phyloP scores from a whole-genome alignment of 1,140 invertebrate genomes.

The Colletes gigas region DNA sequence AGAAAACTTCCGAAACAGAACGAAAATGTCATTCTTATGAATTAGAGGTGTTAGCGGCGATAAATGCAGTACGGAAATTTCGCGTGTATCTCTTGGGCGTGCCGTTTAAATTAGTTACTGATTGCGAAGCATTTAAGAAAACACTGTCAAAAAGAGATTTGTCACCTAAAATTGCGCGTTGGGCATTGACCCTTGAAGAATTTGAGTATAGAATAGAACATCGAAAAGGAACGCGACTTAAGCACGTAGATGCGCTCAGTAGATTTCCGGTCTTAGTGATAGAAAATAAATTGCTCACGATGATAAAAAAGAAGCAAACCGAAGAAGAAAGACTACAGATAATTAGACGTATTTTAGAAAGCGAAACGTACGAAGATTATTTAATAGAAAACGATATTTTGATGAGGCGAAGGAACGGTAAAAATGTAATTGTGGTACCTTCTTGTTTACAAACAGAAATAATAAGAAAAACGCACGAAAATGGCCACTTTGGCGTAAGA shows the following conservation, averaged over 20 bases:
- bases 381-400: conserved; percentile 32
- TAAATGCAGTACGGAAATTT: conserved; percentile 60
- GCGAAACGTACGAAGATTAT: conserved; percentile 39
- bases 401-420: conserved; percentile 31
- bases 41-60: conserved; percentile 53
- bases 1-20: conserved; percentile 32
- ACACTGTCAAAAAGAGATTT: conserved; percentile 76
- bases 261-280: conserved; percentile 72
- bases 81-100: too few relatives aligned
- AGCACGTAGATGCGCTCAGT: conserved; percentile 78
- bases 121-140: conserved; percentile 59
- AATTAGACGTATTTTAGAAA: conserved; percentile 56
- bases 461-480: conserved; percentile 51
- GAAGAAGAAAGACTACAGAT: conserved; percentile 60
- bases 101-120: conserved; percentile 41
- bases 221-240: conserved; percentile 70
- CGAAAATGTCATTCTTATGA: conserved; percentile 44
- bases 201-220: conserved; percentile 73
- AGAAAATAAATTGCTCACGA: conserved; percentile 18
- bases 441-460: too few relatives aligned
- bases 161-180: conserved; percentile 70
- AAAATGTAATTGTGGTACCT: conserved; percentile 60
- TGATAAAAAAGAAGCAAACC: conserved; percentile 56
- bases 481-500: conserved; percentile 43
- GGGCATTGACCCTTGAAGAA: conserved; percentile 68